phyloP scores from a whole-genome alignment of 2,888 invertebrate species.

The Sepiola atlantica region DNA sequence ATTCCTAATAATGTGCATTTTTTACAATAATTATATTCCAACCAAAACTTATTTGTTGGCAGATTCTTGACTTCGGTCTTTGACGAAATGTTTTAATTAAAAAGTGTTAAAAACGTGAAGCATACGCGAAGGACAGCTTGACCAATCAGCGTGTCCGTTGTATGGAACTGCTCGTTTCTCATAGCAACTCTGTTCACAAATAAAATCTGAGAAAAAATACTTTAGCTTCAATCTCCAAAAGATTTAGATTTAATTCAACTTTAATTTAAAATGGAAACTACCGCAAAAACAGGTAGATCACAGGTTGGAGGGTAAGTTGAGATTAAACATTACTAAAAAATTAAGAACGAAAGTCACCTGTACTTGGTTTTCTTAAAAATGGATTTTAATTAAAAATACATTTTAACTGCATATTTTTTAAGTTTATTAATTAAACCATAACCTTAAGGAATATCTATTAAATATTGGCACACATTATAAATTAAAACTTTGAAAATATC shows the following conservation, averaged over 20 bases:
- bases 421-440: neutral
- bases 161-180: slow-evolving; percentile 38
- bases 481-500: neutral
- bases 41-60: neutral
- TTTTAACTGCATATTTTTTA: neutral
- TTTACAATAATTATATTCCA: neutral
- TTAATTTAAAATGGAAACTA: neutral
- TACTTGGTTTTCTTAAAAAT: neutral
- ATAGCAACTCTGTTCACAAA: slow-evolving; percentile 46
- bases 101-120: neutral
- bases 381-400: neutral
- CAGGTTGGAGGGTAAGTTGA: neutral
- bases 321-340: neutral
- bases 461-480: no score
- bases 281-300: neutral
- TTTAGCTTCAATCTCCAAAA: neutral
- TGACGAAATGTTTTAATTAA: slow-evolving; percentile 32
- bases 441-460: no score
- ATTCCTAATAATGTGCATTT: neutral
- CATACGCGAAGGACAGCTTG: neutral
- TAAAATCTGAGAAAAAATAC: neutral
- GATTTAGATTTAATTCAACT: neutral
- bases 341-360: neutral
- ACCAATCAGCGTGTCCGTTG: slow-evolving; percentile 32
- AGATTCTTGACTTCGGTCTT: neutral